phyloP scores from a whole-genome alignment of 2,888 invertebrate species.

The Drosophila cracens region DNA sequence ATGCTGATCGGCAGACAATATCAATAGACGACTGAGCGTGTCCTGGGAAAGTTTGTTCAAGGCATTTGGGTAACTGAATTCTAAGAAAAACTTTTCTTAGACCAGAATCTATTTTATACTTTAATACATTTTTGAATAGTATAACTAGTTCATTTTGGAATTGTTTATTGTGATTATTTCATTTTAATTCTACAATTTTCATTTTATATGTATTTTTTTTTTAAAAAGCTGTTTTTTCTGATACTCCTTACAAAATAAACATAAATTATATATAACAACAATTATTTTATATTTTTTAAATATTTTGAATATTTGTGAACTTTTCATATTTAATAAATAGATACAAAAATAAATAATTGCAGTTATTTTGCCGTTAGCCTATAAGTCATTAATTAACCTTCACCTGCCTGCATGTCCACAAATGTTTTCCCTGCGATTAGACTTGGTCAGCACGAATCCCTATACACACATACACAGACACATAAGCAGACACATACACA shows the following conservation, averaged over 20 bases:
- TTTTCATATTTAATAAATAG: neutral
- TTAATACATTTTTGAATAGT: neutral
- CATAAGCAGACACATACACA: neutral
- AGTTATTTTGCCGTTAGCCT: neutral
- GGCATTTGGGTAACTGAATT: neutral
- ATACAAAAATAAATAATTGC: neutral
- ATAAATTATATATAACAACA: neutral
- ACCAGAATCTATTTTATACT: neutral
- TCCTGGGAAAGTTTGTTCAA: constrained; percentile 40
- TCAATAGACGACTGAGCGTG: constrained; percentile 3
- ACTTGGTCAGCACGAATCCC: constrained; percentile 31
- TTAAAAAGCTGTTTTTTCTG: neutral
- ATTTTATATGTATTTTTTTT: neutral
- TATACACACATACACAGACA: neutral
- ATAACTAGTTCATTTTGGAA: neutral
- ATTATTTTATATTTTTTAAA: neutral
- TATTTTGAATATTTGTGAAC: neutral
- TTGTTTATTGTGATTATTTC: neutral
- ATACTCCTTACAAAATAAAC: neutral
- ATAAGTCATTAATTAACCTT: neutral
- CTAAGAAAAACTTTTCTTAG: neutral
- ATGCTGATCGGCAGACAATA: constrained; percentile 29
- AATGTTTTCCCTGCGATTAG: constrained; percentile 46
- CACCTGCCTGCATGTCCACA: constrained; percentile 58
- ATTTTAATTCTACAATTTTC: neutral